Conservation (phyloP, 2,797 vertebrate species). For the Otolemur crassicaudatus region DNA sequence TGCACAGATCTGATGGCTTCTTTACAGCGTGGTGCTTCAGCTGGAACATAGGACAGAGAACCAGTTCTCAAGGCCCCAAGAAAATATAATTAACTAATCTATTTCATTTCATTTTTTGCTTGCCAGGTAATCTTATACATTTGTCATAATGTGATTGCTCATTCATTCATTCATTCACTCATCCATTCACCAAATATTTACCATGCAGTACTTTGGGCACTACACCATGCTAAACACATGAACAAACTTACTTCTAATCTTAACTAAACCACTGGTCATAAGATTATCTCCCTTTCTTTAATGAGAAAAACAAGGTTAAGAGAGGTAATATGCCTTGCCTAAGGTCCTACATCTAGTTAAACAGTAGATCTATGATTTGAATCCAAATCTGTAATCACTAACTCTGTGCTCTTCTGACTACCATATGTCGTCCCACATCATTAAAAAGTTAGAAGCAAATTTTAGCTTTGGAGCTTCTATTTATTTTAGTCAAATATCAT, state of each 20-base stretch:
- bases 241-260: conserved; percentile 36
- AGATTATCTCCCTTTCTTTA: neutral
- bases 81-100: neutral
- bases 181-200: conserved; percentile 16
- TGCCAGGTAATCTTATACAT: neutral
- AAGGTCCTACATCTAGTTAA: neutral
- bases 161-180: neutral
- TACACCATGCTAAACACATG: neutral
- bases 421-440: neutral
- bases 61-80: neutral
- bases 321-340: conserved; percentile 3
- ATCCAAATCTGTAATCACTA: conserved; percentile 36
- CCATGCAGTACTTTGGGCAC: conserved; percentile 3
- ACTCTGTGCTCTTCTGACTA: neutral
- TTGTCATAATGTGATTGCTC: conserved; percentile 6
- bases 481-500: conserved; percentile 42
- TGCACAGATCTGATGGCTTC: conserved; percentile 85
- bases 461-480: conserved; percentile 7
- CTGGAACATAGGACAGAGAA: conserved; percentile 75
- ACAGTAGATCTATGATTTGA: neutral
- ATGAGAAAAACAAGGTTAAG: conserved; percentile 34
- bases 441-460: conserved; percentile 31
- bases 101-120: neutral
- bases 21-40: conserved; percentile 83
- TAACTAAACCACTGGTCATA: neutral